Base-by-base conservation (phyloP, 2,113 vertebrate species). In the Catharus minimus region DNA sequence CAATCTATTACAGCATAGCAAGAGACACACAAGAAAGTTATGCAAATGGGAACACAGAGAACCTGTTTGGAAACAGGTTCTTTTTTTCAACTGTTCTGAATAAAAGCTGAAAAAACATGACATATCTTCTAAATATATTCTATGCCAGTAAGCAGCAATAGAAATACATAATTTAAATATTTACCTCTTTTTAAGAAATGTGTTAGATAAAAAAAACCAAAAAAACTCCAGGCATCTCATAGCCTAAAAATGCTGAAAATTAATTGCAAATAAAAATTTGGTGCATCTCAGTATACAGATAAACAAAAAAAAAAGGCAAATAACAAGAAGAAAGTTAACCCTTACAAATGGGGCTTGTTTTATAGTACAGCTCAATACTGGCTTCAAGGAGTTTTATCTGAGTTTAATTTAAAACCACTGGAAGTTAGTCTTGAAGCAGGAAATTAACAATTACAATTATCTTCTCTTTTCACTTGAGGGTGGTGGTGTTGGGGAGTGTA, bases 181-280 rank as follows among this genome's bases (percentile, higher is more conserved):
- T 79, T 67, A 28, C 4, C 2, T 47, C 7, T 32, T 89, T 79
- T 52, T 71, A 47, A 22, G 47, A 69, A 82, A 46, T 10, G 4
- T 56, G 4, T 21, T 32, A n/a, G 9, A 5, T 56, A 10, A 79
- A 89, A 68, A 33, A n/a, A 9, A 43, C n/a, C n/a, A 53, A n/a
- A 11, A 33, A 46, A 7, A 23, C 21, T 13, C 1, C 20, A 56
- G 5, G 7, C 2, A 1, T 27, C 11, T 53, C 0, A 0, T 47
- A 43, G 11, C 3, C 24, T 44, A 67, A 68, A 80, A 47, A 30
- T 23, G 9, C 16, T 52, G 30, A 66, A 81, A 76, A 80, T 20
- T 3, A 15, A 43, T 74, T 57, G 10, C 4, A 38, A 38, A 38
- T 38, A 38, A 38, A 38, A 38, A 38, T 11, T 72, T 24, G 1